Evolutionary conservation across 2,113 vertebrate genomes (phyloP).

Genomic region (Fulica atra): DNA sequence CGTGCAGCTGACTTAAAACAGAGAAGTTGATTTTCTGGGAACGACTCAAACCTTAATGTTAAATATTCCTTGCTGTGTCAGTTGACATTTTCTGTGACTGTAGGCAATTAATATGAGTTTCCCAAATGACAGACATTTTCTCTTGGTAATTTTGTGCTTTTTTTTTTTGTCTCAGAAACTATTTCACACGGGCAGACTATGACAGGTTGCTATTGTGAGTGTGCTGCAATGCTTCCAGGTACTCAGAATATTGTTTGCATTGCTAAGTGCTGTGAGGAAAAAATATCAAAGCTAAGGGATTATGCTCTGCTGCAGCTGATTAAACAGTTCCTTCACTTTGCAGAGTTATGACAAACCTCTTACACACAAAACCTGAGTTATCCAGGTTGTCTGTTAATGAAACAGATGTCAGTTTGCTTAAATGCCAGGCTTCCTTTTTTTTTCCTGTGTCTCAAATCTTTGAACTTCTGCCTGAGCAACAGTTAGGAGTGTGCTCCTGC

Average conservation of each 20-base stretch:
- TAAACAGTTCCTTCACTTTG: slow-evolving; percentile 1
- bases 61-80: slow-evolving; percentile 15
- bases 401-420: slow-evolving; percentile 43
- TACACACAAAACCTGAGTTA: neutral
- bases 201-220: slow-evolving; percentile 9
- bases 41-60: neutral
- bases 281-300: neutral
- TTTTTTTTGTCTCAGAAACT: neutral
- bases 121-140: neutral
- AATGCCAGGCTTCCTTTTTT: neutral
- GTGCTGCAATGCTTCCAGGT: slow-evolving; percentile 29
- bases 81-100: neutral
- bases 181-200: neutral
- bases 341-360: neutral
- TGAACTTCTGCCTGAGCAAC: neutral
- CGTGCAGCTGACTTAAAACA: neutral
- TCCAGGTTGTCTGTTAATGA: slow-evolving; percentile 45
- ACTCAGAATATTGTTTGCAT: slow-evolving; percentile 6
- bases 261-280: neutral
- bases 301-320: slow-evolving; percentile 21
- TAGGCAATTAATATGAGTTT: slow-evolving; percentile 47
- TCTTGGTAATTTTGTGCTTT: neutral
- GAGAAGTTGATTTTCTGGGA: neutral
- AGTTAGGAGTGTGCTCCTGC: neutral
- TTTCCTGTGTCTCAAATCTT: neutral